Conservation (phyloP, 2,797 vertebrate species). For the Gastrophryne carolinensis region DNA sequence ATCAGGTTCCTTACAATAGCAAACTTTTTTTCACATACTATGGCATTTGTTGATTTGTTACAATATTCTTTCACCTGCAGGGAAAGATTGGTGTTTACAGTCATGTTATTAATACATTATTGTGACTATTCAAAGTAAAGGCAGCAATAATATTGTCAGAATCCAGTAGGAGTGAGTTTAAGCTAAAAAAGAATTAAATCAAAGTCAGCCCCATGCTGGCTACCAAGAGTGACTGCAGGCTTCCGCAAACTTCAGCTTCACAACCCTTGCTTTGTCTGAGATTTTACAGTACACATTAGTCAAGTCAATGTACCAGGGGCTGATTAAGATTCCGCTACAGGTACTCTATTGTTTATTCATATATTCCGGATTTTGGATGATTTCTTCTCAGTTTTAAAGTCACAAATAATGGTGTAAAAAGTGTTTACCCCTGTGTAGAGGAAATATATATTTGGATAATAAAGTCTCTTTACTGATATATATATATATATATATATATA, state of each 20-base stretch:
- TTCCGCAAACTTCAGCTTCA: conserved; percentile 54
- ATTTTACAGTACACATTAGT: background rate
- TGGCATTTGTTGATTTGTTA: conserved; percentile 44
- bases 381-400: no score
- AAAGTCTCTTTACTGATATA: no score
- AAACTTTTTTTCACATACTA: conserved; percentile 34
- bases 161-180: conserved; percentile 40
- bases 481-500: no score
- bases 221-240: conserved; percentile 31
- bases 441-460: no score
- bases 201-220: conserved; percentile 44
- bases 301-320: background rate
- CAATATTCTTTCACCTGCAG: conserved; percentile 24
- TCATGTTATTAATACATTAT: conserved; percentile 48
- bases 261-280: conserved; percentile 38
- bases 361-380: no score
- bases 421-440: no score
- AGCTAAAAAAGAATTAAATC: conserved; percentile 54
- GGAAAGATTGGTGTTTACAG: conserved; percentile 40
- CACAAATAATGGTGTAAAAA: no score
- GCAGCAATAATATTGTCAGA: conserved; percentile 27
- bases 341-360: no score
- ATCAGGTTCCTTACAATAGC: background rate
- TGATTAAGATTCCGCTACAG: background rate
- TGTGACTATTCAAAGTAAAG: conserved; percentile 44